Base-by-base conservation (phyloP, 2,888 invertebrate species). In the Tenthredo mesomela region DNA sequence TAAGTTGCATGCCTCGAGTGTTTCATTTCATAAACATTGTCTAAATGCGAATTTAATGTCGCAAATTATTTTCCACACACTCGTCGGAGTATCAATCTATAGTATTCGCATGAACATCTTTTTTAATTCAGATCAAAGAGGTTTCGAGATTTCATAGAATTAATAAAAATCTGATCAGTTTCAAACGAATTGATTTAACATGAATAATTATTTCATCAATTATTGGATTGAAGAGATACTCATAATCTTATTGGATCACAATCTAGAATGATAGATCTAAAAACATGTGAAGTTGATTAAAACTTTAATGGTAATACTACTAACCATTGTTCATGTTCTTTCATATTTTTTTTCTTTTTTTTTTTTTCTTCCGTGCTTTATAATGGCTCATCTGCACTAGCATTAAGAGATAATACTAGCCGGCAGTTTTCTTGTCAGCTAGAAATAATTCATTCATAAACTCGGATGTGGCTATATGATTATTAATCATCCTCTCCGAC, bases 401-500 rank as follows among this genome's bases (percentile, higher is more conserved):
- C 6, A 70, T 12, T 37, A 25, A 10, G 43, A 43, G 73, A 21
- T 43, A 73, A 73, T 73, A 73, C n/a, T 73, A 10, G 25, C 21
- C 3, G 29, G 73, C 12, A 73, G 73, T 73, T 40, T 73, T 43
- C 73, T 73, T 43, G 21, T 43, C 40, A 25, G 73, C 21, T 43
- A 73, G 43, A 73, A 73, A 73, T 40, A 73, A 43, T 15, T 73
- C 43, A 73, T 43, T 43, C 43, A 21, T 73, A 73, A 73, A 73
- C 43, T 12, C 12, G 73, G 21, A 12, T 43, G 73, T 73, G 43
- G 73, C 12, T 21, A 10, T 21, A 12, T n/a, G n/a, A n/a, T 47
- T 47, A 73, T 67, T 33, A 73, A 73, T 73, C 73, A 73, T 73
- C 21, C 25, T 40, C 43, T 73, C 73, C 25, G 73, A 73, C 73